Conservation (phyloP, 2,888 invertebrate species). For the Melipona bicolor region DNA sequence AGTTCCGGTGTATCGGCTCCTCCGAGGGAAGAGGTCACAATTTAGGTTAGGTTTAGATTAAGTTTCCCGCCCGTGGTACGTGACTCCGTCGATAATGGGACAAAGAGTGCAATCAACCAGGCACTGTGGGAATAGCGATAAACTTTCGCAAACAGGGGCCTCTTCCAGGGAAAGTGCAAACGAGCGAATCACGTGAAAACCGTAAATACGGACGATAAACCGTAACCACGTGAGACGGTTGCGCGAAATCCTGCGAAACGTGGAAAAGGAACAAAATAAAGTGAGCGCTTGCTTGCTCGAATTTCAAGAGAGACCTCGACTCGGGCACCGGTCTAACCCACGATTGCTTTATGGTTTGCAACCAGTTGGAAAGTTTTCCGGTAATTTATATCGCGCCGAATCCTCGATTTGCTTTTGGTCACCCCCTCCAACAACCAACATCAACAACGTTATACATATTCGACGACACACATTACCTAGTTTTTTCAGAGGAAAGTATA, state of each 20-base stretch:
- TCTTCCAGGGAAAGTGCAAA: not conserved
- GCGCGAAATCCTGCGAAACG: not conserved
- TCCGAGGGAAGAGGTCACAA: not conserved
- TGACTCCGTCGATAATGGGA: slow-evolving; percentile 25
- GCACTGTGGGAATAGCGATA: slow-evolving; percentile 26
- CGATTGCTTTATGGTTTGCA: slow-evolving; percentile 10
- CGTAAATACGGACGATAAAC: too few species aligned
- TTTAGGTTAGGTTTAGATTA: not conserved
- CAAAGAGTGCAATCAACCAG: slow-evolving; percentile 43
- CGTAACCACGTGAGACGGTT: slow-evolving; percentile 8
- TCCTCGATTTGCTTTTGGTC: not conserved
- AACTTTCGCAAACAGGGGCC: not conserved
- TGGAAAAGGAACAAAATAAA: not conserved
- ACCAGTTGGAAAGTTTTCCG: slow-evolving; percentile 13
- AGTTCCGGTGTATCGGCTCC: not conserved
- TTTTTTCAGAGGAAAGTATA: too few species aligned
- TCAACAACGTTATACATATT: not conserved
- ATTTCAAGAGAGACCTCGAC: slow-evolving; percentile 19
- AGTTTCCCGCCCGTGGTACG: slow-evolving; percentile 6
- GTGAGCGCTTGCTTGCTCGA: slow-evolving; percentile 25
- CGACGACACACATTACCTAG: not conserved
- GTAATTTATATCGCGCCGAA: slow-evolving; percentile 31
- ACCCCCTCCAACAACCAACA: not conserved
- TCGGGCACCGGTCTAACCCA: not conserved
- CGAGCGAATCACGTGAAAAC: not conserved